Evolutionary conservation across 2,797 vertebrate genomes (phyloP).

Genomic region (Lates japonicus): DNA sequence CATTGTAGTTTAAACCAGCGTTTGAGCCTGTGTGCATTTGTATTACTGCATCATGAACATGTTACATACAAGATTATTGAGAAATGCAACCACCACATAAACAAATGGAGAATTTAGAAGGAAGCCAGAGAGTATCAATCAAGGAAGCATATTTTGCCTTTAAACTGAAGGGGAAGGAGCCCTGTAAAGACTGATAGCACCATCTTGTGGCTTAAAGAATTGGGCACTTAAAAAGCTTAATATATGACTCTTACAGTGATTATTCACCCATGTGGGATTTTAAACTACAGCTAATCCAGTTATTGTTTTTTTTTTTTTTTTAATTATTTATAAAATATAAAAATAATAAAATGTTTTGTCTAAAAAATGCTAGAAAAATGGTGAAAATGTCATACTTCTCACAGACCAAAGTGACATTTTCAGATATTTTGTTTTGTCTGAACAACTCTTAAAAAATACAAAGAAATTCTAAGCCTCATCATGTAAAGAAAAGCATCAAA

Average conservation of each 20-base stretch:
- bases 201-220: constrained; percentile 61
- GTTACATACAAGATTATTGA: background rate
- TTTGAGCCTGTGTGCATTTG: background rate
- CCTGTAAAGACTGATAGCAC: constrained; percentile 35
- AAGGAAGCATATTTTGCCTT: background rate
- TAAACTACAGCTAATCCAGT: background rate
- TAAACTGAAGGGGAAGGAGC: background rate
- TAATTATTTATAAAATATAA: too few relatives aligned
- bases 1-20: background rate
- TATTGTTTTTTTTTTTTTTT: background rate
- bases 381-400: too few relatives aligned
- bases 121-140: background rate
- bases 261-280: background rate
- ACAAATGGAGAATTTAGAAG: background rate
- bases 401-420: too few relatives aligned
- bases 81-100: background rate
- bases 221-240: background rate
- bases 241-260: background rate
- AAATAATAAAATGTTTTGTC: background rate
- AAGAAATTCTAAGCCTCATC: background rate
- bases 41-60: background rate
- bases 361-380: background rate
- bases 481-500: background rate
- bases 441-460: background rate
- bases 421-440: background rate